These are phyloP conservation scores for Sceloporus undulatus DNA, from an alignment of 2,113 vertebrate species.

Conservation along the genomic window DNA sequence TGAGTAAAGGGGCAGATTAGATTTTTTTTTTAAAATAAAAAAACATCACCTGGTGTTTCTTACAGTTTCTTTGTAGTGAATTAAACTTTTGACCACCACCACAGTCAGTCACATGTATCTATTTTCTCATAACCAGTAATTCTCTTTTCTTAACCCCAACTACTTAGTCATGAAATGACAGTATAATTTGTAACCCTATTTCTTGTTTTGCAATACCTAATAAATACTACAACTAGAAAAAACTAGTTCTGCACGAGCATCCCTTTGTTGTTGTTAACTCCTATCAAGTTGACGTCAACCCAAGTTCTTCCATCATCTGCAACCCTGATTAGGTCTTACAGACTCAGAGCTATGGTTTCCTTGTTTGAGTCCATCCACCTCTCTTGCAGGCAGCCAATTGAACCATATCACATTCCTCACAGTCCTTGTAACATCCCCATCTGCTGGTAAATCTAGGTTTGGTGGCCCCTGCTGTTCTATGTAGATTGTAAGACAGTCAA, in stretches of 20 bases:
- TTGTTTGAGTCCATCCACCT: too few relatives aligned
- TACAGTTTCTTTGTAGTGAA: not conserved
- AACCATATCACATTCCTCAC: not conserved
- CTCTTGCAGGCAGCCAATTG: not conserved
- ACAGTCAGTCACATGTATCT: not conserved
- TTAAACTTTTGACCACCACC: not conserved
- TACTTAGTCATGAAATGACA: not conserved
- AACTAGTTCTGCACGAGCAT: not conserved
- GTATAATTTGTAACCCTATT: conserved; percentile 2
- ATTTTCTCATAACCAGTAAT: not conserved
- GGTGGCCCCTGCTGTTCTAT: too few relatives aligned
- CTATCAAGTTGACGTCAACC: too few relatives aligned
- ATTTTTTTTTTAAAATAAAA: not conserved
- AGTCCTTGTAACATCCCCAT: conserved; percentile 23
- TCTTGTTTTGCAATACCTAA: not conserved
- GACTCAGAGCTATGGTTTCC: too few relatives aligned
- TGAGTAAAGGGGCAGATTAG: not conserved
- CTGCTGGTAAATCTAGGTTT: not conserved
- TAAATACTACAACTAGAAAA: not conserved
- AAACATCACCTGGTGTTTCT: not conserved
- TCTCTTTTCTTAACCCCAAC: not conserved
- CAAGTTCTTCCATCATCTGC: too few relatives aligned
- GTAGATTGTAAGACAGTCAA: not conserved
- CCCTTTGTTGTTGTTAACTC: not conserved
- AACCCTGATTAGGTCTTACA: too few relatives aligned